A percentile compares a stretch with the other conserved stretches of the same genome.
Conservation (phyloP, 2,888 invertebrate species). For the Nephrotoma appendiculata region DNA sequence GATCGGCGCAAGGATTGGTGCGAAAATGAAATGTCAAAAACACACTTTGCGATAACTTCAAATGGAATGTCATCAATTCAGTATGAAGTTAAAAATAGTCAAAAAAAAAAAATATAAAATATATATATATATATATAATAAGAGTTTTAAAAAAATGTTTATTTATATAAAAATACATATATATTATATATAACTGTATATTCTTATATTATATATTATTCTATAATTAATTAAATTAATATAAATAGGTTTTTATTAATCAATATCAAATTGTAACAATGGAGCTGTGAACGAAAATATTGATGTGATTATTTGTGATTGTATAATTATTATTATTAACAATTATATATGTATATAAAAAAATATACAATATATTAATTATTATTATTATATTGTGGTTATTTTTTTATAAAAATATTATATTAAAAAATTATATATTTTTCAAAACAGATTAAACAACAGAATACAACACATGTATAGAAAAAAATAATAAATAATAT, state of each 20-base stretch:
- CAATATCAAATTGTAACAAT: conserved; percentile 22
- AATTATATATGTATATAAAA: conserved; percentile 8
- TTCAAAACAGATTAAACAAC: conserved; percentile 9
- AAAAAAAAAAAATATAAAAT: background rate
- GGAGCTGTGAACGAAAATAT: conserved; percentile 33
- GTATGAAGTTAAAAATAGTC: background rate
- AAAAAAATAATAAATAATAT: background rate
- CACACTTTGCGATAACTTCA: background rate
- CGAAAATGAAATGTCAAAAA: background rate
- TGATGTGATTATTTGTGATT: conserved; percentile 35
- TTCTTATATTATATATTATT: background rate
- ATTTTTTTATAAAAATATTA: conserved; percentile 13
- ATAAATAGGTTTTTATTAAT: conserved; percentile 4
- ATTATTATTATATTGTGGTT: conserved; percentile 3
- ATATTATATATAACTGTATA: background rate
- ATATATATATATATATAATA: no score
- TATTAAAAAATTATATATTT: conserved; percentile 9
- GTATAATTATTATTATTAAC: conserved; percentile 18
- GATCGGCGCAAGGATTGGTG: background rate
- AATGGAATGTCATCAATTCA: background rate
- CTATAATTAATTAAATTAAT: background rate
- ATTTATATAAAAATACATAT: background rate
- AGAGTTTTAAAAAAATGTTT: background rate
- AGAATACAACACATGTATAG: conserved; percentile 6
- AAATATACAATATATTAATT: conserved; percentile 1